Evolutionary conservation across 2,888 invertebrate genomes (phyloP).

Genomic region (Cryptus armator): DNA sequence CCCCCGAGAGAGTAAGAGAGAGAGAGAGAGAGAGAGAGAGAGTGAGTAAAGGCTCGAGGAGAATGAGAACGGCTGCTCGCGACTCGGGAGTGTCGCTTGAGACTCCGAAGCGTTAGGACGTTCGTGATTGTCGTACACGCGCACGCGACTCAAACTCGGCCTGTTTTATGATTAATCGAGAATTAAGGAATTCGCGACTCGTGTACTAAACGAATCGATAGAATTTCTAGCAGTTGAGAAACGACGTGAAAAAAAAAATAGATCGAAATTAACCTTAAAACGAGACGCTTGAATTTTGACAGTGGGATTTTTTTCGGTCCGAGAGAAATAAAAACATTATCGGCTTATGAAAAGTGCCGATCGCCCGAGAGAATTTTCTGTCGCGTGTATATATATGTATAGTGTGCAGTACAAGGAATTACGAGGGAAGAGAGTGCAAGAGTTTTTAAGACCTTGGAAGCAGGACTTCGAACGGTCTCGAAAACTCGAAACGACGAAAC

Average conservation of each 20-base stretch:
- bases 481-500: slow-evolving; percentile 32
- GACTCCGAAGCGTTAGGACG: slow-evolving; percentile 45
- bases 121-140: slow-evolving; percentile 15
- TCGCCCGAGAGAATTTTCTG: neutral
- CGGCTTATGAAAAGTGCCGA: neutral
- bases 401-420: neutral
- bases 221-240: too few species aligned
- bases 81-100: slow-evolving; percentile 64
- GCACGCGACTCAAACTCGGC: neutral
- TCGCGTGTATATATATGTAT: neutral
- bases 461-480: slow-evolving; percentile 53
- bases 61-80: slow-evolving; percentile 60
- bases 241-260: too few species aligned
- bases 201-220: too few species aligned
- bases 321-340: neutral
- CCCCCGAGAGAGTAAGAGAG: slow-evolving; percentile 41
- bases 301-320: too few species aligned
- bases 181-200: neutral
- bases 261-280: too few species aligned
- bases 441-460: slow-evolving; percentile 49
- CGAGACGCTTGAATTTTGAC: too few species aligned
- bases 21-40: slow-evolving; percentile 34
- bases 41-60: slow-evolving; percentile 13
- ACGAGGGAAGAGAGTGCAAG: neutral
- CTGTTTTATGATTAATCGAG: neutral